A percentile compares a stretch with the other conserved stretches of the same genome.
Conservation (phyloP, 2,888 invertebrate species). For the Odontothrips loti region DNA sequence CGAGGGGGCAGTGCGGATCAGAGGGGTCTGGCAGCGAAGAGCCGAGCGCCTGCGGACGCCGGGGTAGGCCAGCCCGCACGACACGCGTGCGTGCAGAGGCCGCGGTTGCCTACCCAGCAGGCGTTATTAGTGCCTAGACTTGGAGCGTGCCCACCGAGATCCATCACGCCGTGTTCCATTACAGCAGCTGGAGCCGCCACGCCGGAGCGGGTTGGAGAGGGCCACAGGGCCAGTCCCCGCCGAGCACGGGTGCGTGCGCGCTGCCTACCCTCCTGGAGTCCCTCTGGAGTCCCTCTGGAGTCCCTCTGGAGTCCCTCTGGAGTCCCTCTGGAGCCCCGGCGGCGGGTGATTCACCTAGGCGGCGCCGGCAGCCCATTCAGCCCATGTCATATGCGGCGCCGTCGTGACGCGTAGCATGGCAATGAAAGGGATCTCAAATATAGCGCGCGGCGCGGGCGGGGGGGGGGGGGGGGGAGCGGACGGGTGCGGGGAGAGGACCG, state of each 20-base stretch:
- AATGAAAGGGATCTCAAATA: not conserved
- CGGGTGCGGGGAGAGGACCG: not conserved
- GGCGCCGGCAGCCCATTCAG: not conserved
- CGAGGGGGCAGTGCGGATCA: not conserved
- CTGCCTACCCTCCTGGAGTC: not conserved
- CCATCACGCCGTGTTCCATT: no score
- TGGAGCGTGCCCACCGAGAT: no score
- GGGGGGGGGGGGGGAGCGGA: not conserved
- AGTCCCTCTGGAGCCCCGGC: not conserved
- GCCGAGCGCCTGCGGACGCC: no score
- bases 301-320: not conserved
- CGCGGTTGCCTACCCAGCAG: no score
- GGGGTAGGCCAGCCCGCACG: no score
- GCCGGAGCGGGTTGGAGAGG: no score
- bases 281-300: not conserved
- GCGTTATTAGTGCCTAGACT: no score
- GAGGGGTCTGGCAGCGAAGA: no score
- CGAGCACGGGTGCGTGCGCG: not conserved
- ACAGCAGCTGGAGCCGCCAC: no score
- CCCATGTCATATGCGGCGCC: not conserved
- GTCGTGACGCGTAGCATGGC: constrained; percentile 11
- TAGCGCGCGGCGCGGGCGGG: not conserved
- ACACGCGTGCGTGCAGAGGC: no score
- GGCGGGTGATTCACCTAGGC: not conserved
- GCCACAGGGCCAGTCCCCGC: no score